Percentiles rank a stretch among this genome's conserved stretches.
Conservation (phyloP, 2,888 invertebrate species). For the Nineta flava region DNA sequence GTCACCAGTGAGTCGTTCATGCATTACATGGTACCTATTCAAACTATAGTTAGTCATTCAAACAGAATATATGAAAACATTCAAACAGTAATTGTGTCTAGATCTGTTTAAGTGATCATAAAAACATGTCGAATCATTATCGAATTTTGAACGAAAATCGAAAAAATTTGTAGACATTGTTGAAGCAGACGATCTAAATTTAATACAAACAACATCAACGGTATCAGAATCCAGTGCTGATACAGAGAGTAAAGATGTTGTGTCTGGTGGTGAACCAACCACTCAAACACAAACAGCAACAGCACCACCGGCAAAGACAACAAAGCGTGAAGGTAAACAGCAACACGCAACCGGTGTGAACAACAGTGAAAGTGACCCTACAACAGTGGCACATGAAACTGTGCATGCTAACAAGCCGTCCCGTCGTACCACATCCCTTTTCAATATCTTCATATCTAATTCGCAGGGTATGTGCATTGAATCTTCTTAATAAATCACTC, state of each 20-base stretch:
- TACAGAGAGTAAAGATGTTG: conserved; percentile 18
- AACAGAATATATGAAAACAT: too few species aligned
- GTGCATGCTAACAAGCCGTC: conserved; percentile 55
- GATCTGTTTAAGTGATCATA: too few species aligned
- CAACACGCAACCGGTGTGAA: neutral
- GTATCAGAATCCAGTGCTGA: conserved; percentile 15
- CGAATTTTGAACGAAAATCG: too few species aligned
- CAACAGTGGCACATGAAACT: conserved; percentile 16
- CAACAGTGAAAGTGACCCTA: conserved; percentile 19
- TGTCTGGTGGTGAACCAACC: conserved; percentile 21
- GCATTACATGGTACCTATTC: too few species aligned
- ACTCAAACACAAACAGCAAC: conserved; percentile 10
- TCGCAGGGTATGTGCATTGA: conserved; percentile 59
- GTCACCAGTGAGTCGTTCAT: too few species aligned
- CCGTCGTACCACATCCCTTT: conserved; percentile 83
- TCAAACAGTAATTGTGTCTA: too few species aligned
- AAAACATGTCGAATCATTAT: too few species aligned
- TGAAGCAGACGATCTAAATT: conserved; percentile 28
- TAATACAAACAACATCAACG: conserved; percentile 8
- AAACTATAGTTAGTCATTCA: too few species aligned
- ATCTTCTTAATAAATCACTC: neutral
- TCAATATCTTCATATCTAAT: conserved; percentile 91
- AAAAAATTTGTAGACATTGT: conserved; percentile 23
- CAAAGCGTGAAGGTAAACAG: conserved; percentile 48
- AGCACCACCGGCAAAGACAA: conserved; percentile 17